Conservation (phyloP, 2,888 invertebrate genomes). For the Caenorhabditis japonica region DNA sequence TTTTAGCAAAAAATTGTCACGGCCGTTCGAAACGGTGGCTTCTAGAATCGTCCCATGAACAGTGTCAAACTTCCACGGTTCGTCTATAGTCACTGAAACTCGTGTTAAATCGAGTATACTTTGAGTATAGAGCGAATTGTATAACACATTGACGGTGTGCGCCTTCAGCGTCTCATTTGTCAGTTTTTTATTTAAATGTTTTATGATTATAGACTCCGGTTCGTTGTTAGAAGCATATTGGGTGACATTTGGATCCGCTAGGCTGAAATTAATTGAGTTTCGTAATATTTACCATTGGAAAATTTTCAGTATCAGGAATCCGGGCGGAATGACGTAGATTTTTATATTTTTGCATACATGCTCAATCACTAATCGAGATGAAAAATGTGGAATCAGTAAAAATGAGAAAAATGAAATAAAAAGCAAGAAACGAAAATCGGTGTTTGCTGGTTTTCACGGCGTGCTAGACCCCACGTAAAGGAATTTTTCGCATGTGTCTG, state of each 20-base stretch:
- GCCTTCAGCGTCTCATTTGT: slow-evolving; percentile 1
- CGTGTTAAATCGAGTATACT: slow-evolving; percentile 4
- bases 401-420: too few relatives aligned
- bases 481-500: too few relatives aligned
- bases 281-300: too few relatives aligned
- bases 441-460: too few relatives aligned
- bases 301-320: too few relatives aligned
- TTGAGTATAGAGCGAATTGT: background rate
- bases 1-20: slow-evolving; percentile 25
- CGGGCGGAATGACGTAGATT: too few relatives aligned
- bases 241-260: background rate
- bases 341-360: too few relatives aligned
- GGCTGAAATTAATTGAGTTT: too few relatives aligned
- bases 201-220: background rate
- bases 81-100: slow-evolving; percentile 5
- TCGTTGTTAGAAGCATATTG: background rate
- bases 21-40: slow-evolving; percentile 32
- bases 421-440: too few relatives aligned
- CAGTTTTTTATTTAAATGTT: background rate
- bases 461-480: too few relatives aligned
- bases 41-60: slow-evolving; percentile 19
- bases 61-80: slow-evolving; percentile 1
- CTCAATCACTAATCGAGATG: too few relatives aligned
- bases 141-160: slow-evolving; percentile 7
- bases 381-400: too few relatives aligned